Evolutionary conservation across 2,888 invertebrate species (phyloP), one percentile per base, ranked within the genome.

Genomic region (Bruchidius siliquastri): DNA sequence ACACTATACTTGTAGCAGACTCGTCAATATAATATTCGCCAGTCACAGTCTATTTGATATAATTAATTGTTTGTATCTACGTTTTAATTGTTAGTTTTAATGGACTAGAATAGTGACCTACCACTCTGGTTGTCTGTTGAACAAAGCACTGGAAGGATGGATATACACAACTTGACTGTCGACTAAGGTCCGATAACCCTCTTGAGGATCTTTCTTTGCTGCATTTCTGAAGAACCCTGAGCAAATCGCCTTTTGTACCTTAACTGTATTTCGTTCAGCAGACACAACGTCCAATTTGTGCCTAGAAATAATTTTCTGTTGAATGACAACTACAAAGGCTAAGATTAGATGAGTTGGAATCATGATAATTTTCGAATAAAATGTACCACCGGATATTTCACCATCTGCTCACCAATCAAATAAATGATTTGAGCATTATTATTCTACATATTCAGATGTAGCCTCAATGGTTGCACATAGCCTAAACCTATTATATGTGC

Each of bases 51-150:
- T n/a, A n/a, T n/a, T n/a, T n/a, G n/a, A n/a, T n/a, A n/a, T n/a
- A n/a, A n/a, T n/a, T n/a, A n/a, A n/a, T n/a, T n/a, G n/a, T n/a
- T n/a, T n/a, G n/a, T n/a, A n/a, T n/a, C n/a, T n/a, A n/a, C n/a
- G n/a, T n/a, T n/a, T n/a, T n/a, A n/a, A n/a, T n/a, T n/a, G n/a
- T 22, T 26, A 49, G 68, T 26, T 26, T 26, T 26, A 26, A 8
- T 26, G 8, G 26, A 26, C 26, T 26, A 26, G 8, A 68, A 21
- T 26, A 20, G 18, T 22, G 71, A 85, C 88, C 85, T 87, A 93
- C 99, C 99, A 99, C 87, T 99, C 99, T 0, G 99, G 99, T 85
- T 99, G 99, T 73, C 98, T 89, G 87, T 99, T 98, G 86, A 99
- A 99, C 8, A 99, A 89, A 0, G 99, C 96, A 86, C 97, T 97